Evolutionary conservation across 1,140 invertebrate species (phyloP), one percentile per base, ranked within the genome.

Genomic region (Saxidomus purpurata): DNA sequence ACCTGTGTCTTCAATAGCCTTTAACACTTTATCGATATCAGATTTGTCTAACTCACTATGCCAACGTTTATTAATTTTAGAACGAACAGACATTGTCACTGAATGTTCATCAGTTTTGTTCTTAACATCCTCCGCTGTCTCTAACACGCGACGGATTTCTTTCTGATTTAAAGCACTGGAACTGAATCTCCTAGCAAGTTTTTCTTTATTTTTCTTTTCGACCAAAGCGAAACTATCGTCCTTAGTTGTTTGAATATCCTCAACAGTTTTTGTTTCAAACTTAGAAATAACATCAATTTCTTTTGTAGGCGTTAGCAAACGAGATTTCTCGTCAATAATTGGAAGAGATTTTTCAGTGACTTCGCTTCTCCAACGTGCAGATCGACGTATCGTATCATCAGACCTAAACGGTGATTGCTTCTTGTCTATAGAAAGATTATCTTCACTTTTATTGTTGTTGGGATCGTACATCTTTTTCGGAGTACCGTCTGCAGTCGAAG

Each of bases 1-100:
- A 43, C 92, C 92, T 4, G 89, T 91, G n/a, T 93, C 92, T 67
- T 95, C 94, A 59, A 95, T 95, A 15, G 91, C 91, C 89, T 95
- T 95, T 11, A 95, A 90, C 22, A 95, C 90, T 49, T 92, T 86
- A 69, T 95, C 94, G 63, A 95, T 93, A 61, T 94, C 92, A 40
- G 92, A 92, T 90, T 91, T 92, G 49, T 91, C 93, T 55, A 94
- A 91, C 71, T 93, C 91, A 87, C 91, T 93, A 9, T 90, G 83
- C 93, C 93, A 93, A 11, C 91, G 79, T 22, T 90, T 90, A 80
- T 92, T 93, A 49, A 94, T 87, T 79, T 92, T 88, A 52, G 92
- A 87, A 38, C 93, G 83, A 19, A 94, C 90, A 11, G 93, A 94
- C 19, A 93, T 89, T 3, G 92, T 90, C 0, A 93, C 92, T 25